Base-by-base conservation (phyloP, 2,888 invertebrate genomes). In the Calliopum simillimum region DNA sequence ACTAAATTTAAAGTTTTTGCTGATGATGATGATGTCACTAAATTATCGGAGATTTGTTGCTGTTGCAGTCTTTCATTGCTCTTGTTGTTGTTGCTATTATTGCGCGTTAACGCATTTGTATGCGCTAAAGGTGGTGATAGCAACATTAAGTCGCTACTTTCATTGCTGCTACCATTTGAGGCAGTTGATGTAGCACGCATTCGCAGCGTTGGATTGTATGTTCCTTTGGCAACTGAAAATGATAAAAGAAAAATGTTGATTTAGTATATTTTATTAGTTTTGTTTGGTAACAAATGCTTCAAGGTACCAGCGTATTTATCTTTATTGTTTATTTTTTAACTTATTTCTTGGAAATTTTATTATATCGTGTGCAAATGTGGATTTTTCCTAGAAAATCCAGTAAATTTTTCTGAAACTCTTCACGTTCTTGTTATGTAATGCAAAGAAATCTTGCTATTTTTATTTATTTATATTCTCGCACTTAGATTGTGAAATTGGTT, bases 141-240 rank as follows among this genome's bases (percentile, higher is more conserved):
- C 55, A 23, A 23, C n/a, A 25, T 25, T 56, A 25, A 21, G 33
- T 46, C 47, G 62, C 61, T 55, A n/a, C 53, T 51, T 21, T 61
- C 43, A 43, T 14, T 59, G 21, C 16, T 47, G n/a, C 8, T 33
- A 33, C 58, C 16, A 5, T 25, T 25, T 33, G 41, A 51, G 12
- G 21, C 33, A n/a, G 25, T n/a, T 16, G 51, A 41, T 11, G 13
- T n/a, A 19, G 33, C 23, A 43, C 67, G 68, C 56, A 58, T 8
- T 25, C 70, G 71, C 56, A 73, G 21, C 23, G 71, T 43, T 8
- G 72, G 65, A 74, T 72, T 79, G 70, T 71, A 41, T n/a, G 79
- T 76, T 70, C 79, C 75, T 59, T 78, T 77, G 66, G 76, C 72
- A 75, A 76, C 81, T 82, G 76, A 16, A n/a, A 78, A 80, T 44